phyloP scores from a whole-genome alignment of 2,113 vertebrate genomes.

The Cyphomyrus discorhynchus region DNA sequence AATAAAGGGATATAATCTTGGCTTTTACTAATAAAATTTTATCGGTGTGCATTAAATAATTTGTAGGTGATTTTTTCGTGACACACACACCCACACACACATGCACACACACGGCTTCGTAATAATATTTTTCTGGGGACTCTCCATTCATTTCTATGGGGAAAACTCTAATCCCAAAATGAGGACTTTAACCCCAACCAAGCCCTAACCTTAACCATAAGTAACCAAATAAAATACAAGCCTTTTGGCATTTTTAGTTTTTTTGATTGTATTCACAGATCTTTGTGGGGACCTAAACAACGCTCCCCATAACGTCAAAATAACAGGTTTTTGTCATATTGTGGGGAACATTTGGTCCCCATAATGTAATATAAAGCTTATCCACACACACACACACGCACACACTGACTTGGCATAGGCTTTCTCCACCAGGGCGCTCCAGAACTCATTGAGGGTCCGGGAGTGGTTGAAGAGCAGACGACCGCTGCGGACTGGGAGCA shows the following conservation, averaged over 20 bases:
- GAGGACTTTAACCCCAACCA: not conserved
- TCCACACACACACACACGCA: slow-evolving; percentile 10
- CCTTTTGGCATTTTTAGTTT: not conserved
- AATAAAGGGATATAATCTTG: not conserved
- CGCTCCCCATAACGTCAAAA: no score
- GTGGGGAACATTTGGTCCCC: not conserved
- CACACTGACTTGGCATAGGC: slow-evolving; percentile 71
- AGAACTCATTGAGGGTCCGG: slow-evolving; percentile 62
- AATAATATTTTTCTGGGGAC: not conserved
- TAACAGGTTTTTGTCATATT: not conserved
- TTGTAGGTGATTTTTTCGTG: not conserved
- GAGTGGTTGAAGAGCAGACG: slow-evolving; percentile 71
- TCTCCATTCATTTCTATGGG: not conserved
- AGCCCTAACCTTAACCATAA: not conserved
- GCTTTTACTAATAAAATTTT: not conserved
- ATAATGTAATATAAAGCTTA: not conserved
- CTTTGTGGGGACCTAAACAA: not conserved
- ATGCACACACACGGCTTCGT: no score
- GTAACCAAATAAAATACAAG: not conserved
- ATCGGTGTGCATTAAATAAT: not conserved
- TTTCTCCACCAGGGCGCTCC: slow-evolving; percentile 74
- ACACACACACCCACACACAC: no score
- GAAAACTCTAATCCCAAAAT: not conserved
- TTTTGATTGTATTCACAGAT: not conserved
- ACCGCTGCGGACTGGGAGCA: slow-evolving; percentile 59